A percentile compares a stretch with the other conserved stretches of the same genome.
phyloP scores from a whole-genome alignment of 2,888 invertebrate genomes.

The Spialia ferax region DNA sequence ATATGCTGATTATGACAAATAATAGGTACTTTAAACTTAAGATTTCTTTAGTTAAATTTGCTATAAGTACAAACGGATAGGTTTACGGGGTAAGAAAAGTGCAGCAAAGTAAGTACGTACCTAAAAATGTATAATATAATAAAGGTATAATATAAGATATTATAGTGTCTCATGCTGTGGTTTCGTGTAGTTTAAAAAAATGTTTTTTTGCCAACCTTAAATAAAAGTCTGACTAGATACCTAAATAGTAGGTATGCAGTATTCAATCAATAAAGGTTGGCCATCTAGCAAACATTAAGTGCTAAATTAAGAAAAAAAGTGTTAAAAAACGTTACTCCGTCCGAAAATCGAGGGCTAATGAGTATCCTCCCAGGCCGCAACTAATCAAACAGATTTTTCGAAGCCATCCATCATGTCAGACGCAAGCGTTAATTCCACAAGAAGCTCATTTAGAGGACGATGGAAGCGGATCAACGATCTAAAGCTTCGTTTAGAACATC shows the following conservation, averaged over 20 bases:
- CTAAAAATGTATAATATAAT: no score
- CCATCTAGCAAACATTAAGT: slow-evolving; percentile 21
- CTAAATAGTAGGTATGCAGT: not conserved
- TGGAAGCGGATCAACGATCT: slow-evolving; percentile 53
- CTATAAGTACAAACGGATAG: no score
- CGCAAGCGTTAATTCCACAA: slow-evolving; percentile 63
- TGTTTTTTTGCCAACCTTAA: no score
- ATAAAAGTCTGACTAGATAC: no score
- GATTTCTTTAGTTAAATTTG: no score
- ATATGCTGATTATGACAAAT: no score
- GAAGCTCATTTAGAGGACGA: slow-evolving; percentile 70
- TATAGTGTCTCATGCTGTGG: no score
- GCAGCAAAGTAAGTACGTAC: no score
- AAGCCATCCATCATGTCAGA: slow-evolving; percentile 79
- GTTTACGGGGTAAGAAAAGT: no score
- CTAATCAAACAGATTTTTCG: slow-evolving; percentile 79
- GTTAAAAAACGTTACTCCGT: slow-evolving; percentile 56
- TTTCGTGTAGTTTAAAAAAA: no score
- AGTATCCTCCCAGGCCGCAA: slow-evolving; percentile 61
- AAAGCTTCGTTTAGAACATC: slow-evolving; percentile 52
- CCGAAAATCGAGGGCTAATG: slow-evolving; percentile 57
- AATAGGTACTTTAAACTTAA: no score
- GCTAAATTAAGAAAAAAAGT: slow-evolving; percentile 27
- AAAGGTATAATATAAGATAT: no score
- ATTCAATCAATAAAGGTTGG: not conserved